Percentiles rank a stretch among this genome's conserved stretches.
These are phyloP conservation scores for Pluvialis apricaria DNA, from an alignment of 2,113 vertebrate genomes.

Conservation along the genomic window DNA sequence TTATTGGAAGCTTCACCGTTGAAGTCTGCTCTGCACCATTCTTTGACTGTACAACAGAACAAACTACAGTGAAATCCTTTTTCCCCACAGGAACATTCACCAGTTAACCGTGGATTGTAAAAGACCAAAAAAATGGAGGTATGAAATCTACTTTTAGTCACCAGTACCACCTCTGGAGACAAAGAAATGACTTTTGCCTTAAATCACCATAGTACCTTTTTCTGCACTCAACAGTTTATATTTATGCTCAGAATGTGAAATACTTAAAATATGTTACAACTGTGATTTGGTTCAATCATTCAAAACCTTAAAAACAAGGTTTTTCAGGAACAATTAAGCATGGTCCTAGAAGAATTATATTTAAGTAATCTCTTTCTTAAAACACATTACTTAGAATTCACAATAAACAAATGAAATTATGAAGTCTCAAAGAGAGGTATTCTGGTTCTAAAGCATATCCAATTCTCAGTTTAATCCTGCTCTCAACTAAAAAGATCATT, in stretches of 20 bases:
- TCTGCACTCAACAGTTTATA: not conserved
- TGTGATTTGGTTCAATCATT: not conserved
- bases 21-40: conserved; percentile 88
- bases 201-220: not conserved
- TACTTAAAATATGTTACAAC: not conserved
- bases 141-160: not conserved
- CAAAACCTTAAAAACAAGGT: not conserved
- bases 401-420: not conserved
- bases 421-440: not conserved
- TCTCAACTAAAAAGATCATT: not conserved
- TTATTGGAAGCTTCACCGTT: conserved; percentile 92
- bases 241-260: not conserved
- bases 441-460: not conserved
- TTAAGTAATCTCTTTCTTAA: not conserved
- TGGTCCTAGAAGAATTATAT: not conserved
- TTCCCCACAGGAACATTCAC: not conserved
- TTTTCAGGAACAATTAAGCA: not conserved
- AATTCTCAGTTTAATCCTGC: not conserved
- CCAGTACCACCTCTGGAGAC: not conserved
- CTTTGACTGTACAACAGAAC: conserved; percentile 77
- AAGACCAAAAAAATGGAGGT: not conserved
- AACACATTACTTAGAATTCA: not conserved
- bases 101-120: not conserved
- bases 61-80: not conserved
- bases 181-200: not conserved